phyloP scores from a whole-genome alignment of 2,113 vertebrate species.

The Suncus etruscus region DNA sequence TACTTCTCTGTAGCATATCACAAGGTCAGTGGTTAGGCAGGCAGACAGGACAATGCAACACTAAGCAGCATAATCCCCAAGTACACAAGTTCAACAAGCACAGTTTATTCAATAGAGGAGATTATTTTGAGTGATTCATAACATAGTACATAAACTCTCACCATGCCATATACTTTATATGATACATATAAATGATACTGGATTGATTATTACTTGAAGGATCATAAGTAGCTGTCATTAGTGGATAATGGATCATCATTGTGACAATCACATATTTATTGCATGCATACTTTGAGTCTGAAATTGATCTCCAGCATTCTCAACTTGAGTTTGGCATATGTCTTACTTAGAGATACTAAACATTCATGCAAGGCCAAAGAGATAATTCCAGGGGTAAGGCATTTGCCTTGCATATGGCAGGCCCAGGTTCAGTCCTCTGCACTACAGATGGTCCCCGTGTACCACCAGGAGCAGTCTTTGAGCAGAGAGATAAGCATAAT shows the following conservation, averaged over 20 bases:
- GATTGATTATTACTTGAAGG: background rate
- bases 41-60: background rate
- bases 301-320: background rate
- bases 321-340: background rate
- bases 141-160: background rate
- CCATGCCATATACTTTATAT: background rate
- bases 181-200: background rate
- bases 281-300: background rate
- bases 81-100: background rate
- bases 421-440: no score
- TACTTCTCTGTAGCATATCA: background rate
- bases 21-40: background rate
- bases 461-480: no score
- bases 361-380: no score
- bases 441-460: no score
- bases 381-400: no score
- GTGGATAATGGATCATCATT: background rate
- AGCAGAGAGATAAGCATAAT: no score
- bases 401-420: no score
- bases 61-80: background rate
- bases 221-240: background rate
- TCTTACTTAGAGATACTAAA: background rate
- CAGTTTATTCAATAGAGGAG: background rate
- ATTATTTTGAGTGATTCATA: background rate
- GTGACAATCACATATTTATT: slow-evolving; percentile 29